Conservation (phyloP, 2,888 invertebrate species). For the Argyra leucocephala region DNA sequence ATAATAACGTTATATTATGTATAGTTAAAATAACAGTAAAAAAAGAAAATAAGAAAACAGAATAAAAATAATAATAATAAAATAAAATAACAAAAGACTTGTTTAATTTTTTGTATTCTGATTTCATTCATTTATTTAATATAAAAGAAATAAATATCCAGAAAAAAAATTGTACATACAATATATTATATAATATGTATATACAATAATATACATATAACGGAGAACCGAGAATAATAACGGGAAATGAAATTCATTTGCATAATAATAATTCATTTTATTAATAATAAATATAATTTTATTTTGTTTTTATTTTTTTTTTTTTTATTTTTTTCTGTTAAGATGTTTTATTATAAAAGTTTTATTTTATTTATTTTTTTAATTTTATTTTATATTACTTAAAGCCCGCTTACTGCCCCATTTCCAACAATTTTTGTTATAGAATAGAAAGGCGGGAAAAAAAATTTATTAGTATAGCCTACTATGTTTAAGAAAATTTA, state of each 20-base stretch:
- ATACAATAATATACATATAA: background rate
- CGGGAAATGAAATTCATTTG: conserved; percentile 6
- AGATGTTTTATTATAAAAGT: no score
- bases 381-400: background rate
- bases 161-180: background rate
- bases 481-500: no score
- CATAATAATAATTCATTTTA: conserved; percentile 6
- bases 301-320: background rate
- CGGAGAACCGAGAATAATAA: background rate
- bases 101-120: background rate
- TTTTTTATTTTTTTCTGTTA: background rate
- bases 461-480: background rate
- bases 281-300: background rate
- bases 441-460: no score
- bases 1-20: background rate
- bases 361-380: background rate
- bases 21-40: no score
- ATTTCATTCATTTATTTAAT: conserved; percentile 1
- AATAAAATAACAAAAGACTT: background rate
- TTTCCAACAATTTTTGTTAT: background rate
- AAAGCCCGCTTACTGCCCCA: background rate
- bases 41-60: background rate
- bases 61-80: background rate
- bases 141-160: background rate
- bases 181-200: background rate